Percentiles rank a stretch among this genome's conserved stretches.
These are phyloP conservation scores for Tinamus guttatus DNA, from an alignment of 2,113 vertebrate species.

Conservation along the genomic window DNA sequence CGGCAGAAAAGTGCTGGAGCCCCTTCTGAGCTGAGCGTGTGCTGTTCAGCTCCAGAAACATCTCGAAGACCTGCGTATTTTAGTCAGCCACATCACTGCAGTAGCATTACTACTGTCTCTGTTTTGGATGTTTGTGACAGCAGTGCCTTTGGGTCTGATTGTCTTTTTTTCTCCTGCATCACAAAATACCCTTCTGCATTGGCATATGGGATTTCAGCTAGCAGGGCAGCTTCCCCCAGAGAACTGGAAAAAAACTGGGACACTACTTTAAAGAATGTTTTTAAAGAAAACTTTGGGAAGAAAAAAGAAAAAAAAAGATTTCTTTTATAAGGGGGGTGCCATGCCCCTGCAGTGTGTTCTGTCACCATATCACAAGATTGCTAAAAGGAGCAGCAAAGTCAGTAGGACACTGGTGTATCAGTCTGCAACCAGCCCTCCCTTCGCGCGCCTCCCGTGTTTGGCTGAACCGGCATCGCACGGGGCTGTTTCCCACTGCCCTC, in stretches of 20 bases:
- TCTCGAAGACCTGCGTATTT: neutral
- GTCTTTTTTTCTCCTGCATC: neutral
- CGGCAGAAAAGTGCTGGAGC: neutral
- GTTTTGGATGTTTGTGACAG: neutral
- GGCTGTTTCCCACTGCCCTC: constrained; percentile 4
- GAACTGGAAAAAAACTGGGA: neutral
- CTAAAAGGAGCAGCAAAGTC: constrained; percentile 47
- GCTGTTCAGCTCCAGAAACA: neutral
- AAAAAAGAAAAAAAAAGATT: neutral
- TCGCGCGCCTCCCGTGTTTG: neutral
- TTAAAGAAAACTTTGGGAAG: neutral
- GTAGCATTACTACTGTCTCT: neutral
- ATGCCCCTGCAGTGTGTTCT: constrained; percentile 32
- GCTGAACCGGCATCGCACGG: neutral
- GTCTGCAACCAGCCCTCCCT: constrained; percentile 32
- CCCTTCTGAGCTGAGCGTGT: neutral
- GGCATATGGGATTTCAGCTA: neutral
- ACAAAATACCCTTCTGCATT: neutral
- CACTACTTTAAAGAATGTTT: neutral
- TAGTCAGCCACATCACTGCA: neutral
- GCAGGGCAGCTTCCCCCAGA: neutral
- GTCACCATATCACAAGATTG: constrained; percentile 52
- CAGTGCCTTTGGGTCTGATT: neutral
- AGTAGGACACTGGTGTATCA: constrained; percentile 26
- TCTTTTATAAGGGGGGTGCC: neutral